Conservation (phyloP, 2,888 invertebrate species). For the Tethea ocularis region DNA sequence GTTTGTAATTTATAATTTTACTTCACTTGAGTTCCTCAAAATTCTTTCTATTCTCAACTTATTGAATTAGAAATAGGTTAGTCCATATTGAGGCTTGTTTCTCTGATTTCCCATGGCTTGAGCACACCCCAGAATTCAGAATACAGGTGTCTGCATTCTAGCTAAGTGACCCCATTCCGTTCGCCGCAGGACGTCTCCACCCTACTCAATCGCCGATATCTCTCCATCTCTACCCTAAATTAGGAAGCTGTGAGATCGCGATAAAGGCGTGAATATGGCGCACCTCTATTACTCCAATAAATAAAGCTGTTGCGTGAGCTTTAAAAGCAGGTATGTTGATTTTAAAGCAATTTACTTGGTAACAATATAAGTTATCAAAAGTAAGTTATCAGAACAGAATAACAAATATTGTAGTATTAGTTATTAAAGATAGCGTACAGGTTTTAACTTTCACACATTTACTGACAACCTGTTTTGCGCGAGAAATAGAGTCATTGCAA, state of each 20-base stretch:
- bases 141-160: conserved; percentile 55
- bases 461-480: background rate
- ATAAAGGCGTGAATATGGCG: conserved; percentile 45
- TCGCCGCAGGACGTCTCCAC: conserved; percentile 52
- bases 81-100: too few species aligned
- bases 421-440: background rate
- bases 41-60: too few species aligned
- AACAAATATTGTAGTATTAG: background rate
- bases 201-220: conserved; percentile 56
- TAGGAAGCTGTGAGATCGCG: conserved; percentile 61
- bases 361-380: background rate
- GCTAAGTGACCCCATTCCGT: conserved; percentile 67
- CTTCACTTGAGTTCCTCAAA: background rate
- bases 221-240: conserved; percentile 64
- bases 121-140: conserved; percentile 25
- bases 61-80: too few species aligned
- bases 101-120: too few species aligned
- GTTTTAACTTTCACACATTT: background rate
- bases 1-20: background rate
- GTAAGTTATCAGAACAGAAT: background rate
- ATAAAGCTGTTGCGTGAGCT: conserved; percentile 11
- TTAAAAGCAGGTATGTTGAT: too few species aligned
- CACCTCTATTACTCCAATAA: conserved; percentile 28
- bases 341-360: background rate
- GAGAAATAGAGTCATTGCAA: background rate